These are phyloP conservation scores for Halcyon leucocephala DNA, from an alignment of 2,797 vertebrate genomes.

Conservation along the genomic window DNA sequence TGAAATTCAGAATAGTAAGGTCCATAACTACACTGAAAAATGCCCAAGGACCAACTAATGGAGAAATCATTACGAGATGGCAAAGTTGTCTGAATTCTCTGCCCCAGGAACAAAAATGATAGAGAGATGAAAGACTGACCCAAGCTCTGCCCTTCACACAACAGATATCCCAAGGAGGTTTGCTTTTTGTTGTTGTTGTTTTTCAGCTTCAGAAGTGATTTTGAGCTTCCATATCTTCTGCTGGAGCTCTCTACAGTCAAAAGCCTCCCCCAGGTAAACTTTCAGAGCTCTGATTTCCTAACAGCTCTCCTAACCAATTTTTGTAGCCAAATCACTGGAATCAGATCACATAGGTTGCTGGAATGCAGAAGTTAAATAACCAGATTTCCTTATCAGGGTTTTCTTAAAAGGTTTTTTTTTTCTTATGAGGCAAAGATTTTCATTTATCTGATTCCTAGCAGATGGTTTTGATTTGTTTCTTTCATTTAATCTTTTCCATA, in stretches of 20 bases:
- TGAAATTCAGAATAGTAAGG: background rate
- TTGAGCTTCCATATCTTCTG: background rate
- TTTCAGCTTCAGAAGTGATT: background rate
- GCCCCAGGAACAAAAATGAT: background rate
- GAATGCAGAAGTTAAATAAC: conserved; percentile 24
- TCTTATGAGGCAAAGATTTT: background rate
- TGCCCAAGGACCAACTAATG: background rate
- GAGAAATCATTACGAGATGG: background rate
- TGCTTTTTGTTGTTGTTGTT: background rate
- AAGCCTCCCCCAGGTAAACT: background rate
- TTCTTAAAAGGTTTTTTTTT: background rate
- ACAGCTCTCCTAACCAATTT: background rate
- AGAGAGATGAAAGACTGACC: background rate
- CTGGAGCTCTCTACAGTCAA: background rate
- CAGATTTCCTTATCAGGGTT: background rate
- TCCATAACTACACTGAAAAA: background rate
- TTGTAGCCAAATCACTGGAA: background rate
- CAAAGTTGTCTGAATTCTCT: background rate
- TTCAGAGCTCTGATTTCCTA: background rate
- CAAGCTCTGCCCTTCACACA: background rate
- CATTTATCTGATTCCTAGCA: background rate
- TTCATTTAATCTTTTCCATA: background rate
- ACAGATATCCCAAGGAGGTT: background rate
- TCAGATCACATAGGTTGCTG: conserved; percentile 12
- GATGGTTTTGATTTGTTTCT: background rate